Percentiles rank a stretch among this genome's conserved stretches.
These are phyloP conservation scores for Brachirus orientalis DNA, from an alignment of 2,113 vertebrate species.

Conservation along the genomic window DNA sequence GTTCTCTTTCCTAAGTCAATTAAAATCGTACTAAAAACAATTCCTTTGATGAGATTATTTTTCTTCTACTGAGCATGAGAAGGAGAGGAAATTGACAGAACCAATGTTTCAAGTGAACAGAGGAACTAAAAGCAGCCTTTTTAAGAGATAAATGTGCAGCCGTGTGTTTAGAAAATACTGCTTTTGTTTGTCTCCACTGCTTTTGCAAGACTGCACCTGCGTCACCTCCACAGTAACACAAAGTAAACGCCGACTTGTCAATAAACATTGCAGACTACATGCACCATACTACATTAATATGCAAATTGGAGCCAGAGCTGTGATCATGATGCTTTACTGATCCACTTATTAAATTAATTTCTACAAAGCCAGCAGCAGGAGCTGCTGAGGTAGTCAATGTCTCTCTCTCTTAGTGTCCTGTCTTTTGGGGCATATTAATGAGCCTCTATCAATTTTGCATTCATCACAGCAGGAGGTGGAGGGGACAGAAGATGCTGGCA, in stretches of 20 bases:
- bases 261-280: slow-evolving; percentile 67
- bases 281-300: slow-evolving; percentile 76
- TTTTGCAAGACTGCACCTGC: slow-evolving; percentile 7
- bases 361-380: slow-evolving; percentile 69
- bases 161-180: slow-evolving; percentile 28
- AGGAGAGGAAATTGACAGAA: no score
- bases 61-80: no score
- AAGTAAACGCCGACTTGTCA: slow-evolving; percentile 60
- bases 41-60: no score
- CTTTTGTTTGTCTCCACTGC: slow-evolving; percentile 26
- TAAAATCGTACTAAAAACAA: no score
- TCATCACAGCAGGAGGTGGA: slow-evolving; percentile 62
- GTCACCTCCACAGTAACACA: slow-evolving; percentile 44
- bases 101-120: no score
- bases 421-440: slow-evolving; percentile 75
- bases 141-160: no score
- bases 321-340: slow-evolving; percentile 70
- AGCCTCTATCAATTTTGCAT: slow-evolving; percentile 80
- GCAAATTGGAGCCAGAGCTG: slow-evolving; percentile 74
- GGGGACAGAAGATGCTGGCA: slow-evolving; percentile 17
- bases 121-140: no score
- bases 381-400: slow-evolving; percentile 74
- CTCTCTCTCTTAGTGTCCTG: not conserved
- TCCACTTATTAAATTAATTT: slow-evolving; percentile 83
- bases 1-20: no score